Conservation (phyloP, 35 echinoderm and acorn worm species). For the Strongylocentrotus purpuratus region DNA sequence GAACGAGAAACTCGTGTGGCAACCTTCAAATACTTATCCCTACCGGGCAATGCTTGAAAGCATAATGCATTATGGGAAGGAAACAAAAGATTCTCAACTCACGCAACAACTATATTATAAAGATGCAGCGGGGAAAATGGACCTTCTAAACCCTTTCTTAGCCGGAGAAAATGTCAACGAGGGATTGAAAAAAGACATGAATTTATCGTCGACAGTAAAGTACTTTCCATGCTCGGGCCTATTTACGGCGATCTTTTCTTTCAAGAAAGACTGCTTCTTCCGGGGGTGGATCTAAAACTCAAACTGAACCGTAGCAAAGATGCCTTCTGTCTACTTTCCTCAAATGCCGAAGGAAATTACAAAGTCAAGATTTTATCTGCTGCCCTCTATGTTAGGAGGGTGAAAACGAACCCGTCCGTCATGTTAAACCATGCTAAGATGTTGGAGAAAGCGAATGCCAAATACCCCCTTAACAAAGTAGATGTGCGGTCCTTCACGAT, state of each 20-base stretch:
- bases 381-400: no score
- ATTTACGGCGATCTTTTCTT: no score
- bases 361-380: no score
- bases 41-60: conserved; percentile 58
- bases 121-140: conserved; percentile 68
- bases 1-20: conserved; percentile 62
- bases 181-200: no score
- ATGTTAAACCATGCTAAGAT: conserved; percentile 37
- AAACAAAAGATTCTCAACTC: conserved; percentile 55
- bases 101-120: conserved; percentile 74
- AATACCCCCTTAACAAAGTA: conserved; percentile 12
- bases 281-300: no score
- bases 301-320: conserved; percentile 62
- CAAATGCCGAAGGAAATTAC: not conserved
- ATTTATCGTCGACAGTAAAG: no score
- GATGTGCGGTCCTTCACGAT: no score
- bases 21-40: conserved; percentile 65
- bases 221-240: no score
- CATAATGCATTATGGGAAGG: no score
- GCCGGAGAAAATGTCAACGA: conserved; percentile 9
- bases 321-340: conserved; percentile 62
- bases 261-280: no score
- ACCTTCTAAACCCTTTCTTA: conserved; percentile 44
- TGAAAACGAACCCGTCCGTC: no score
- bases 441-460: conserved; percentile 9